Evolutionary conservation across 2,888 invertebrate genomes (phyloP), one percentile per base, ranked within the genome.

Genomic region (Cetonia aurata): DNA sequence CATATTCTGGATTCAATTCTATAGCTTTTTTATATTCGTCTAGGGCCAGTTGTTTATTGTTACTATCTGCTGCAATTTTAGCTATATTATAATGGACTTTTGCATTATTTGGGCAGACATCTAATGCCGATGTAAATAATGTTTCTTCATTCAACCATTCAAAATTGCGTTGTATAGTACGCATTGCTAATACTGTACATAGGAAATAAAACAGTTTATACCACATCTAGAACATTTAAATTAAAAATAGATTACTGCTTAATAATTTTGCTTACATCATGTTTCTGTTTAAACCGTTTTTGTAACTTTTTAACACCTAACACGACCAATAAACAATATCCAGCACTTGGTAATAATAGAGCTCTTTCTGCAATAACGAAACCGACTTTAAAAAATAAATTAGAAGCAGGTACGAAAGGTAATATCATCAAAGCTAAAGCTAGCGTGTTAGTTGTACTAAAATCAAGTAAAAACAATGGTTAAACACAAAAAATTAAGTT

Each of bases 31-130:
- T 91, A 83, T 98, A 98, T 81, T 94, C 92, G 31, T 85, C 78
- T 68, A 96, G 88, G 0, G 98, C 97, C 77, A 89, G 86, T 13
- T 86, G 83, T 53, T 86, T 86, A 72, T 93, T 86, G 6, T 93
- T 91, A 41, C 86, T 86, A 78, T 96, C 96, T 0, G 93, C 93
- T 12, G 94, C 91, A 71, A 92, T 90, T 84, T 97, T 97, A 0
- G 93, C 98, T 66, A 98, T 91, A 83, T 99, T 99, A 82, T 98
- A 99, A 77, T 88, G 92, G 3, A 93, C 93, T 88, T 98, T 99
- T 17, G 98, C 98, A 86, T 98, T 98, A 56, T 92, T 86, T 0
- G 98, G 97, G 81, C 98, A 99, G 13, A 98, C 95, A 25, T 86
- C 81, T n/a, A 94, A 83, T 0, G 93, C 98, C 31, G 94, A 93